Conservation (phyloP, 2,113 vertebrate genomes). For the Odobenus rosmarus region DNA sequence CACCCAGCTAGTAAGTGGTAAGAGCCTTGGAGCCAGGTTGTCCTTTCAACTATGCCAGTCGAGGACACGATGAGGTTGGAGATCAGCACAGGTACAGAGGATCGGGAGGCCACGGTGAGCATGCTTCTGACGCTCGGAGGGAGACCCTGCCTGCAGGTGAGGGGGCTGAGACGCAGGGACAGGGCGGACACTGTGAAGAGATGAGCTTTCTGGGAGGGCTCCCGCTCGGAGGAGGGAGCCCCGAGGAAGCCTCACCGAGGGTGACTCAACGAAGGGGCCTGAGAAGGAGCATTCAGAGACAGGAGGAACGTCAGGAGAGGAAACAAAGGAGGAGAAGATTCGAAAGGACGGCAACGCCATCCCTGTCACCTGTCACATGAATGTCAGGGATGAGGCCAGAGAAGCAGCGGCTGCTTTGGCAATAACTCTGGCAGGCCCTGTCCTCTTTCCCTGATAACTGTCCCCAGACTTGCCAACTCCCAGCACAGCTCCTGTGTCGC, state of each 20-base stretch:
- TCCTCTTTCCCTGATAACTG: not conserved
- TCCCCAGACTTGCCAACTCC: not conserved
- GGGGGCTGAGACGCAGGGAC: not conserved
- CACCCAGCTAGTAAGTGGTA: not conserved
- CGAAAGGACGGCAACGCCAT: not conserved
- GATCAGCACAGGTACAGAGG: not conserved
- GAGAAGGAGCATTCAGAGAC: not conserved
- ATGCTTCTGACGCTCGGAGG: not conserved
- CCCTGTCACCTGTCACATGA: not conserved
- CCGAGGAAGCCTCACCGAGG: not conserved
- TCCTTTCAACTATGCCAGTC: not conserved
- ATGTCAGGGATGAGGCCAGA: not conserved
- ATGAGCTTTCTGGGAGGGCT: not conserved
- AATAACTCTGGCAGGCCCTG: not conserved
- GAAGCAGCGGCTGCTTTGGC: not conserved
- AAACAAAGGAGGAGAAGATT: not conserved
- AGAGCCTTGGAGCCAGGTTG: not conserved
- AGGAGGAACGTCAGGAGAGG: not conserved
- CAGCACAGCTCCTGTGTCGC: not conserved
- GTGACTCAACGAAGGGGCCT: not conserved
- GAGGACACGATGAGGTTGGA: not conserved
- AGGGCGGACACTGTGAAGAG: not conserved
- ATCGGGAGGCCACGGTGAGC: not conserved
- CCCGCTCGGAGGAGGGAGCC: not conserved
- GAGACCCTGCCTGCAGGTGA: not conserved